Base-by-base conservation (phyloP, 2,888 invertebrate species). In the Icerya purchasi region DNA sequence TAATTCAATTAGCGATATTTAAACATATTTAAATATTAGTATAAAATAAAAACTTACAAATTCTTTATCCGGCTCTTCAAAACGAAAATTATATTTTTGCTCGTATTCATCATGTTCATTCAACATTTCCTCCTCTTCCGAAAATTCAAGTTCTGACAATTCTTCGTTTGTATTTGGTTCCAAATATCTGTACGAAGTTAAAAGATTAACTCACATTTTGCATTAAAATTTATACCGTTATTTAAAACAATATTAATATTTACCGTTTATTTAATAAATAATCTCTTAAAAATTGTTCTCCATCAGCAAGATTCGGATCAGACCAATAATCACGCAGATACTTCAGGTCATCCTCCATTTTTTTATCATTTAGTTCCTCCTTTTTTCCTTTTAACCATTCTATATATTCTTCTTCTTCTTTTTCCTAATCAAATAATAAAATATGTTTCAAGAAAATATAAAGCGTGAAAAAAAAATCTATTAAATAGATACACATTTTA, bases 31-130 rank as follows among this genome's bases (percentile, higher is more conserved):
- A n/a, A n/a, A n/a, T n/a, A n/a, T n/a, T n/a, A 51, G 25, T 8
- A 21, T 10, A 20, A 14, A 2, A 49, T 2, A 19, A 49, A 24
- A 50, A 61, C 64, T 61, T 54, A 65, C 64, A 61, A 65, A 66
- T 58, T 66, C 65, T 57, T 64, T 61, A 55, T 65, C 65, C 1
- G 64, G 96, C 71, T 97, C 94, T 72, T 98, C 94, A 71, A 85
- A 97, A 63, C 97, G 78, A 71, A 92, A 94, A 75, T 97, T 96
- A 72, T 85, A 97, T 65, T 94, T 93, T 54, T 86, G 79, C 69
- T 97, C 96, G 74, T 93, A 97, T 71, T 85, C 81, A 64, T 86
- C 88, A 71, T 90, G 89, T 68, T 84, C 80, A 66, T 86, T 83
- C 24, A 91, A 76, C 64, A 78, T 74, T 69, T 91, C 90, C 69